Base-by-base conservation (phyloP, 2,888 invertebrate genomes). In the Diabrotica balteata region DNA sequence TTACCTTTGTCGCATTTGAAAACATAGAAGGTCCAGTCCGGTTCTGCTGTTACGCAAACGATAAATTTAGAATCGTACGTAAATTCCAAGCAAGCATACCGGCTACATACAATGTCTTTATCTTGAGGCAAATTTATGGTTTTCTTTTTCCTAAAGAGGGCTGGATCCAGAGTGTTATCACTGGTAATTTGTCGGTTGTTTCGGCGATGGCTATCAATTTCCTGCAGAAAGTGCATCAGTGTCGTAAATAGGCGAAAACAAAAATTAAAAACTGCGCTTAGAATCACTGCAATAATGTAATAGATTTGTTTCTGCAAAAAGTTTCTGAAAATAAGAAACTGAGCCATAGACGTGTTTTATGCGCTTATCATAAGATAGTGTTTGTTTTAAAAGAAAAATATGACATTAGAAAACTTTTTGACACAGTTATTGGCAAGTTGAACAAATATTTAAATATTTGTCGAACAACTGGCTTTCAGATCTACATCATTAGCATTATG, bases 1-100 rank as follows among this genome's bases (percentile, higher is more conserved):
- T 93, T 92, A 9, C 92, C 92, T 80, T 91, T 93, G 76, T 94
- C 93, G 90, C 93, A 89, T 80, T 91, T 91, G 86, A 94, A 93
- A 84, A 91, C 90, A 79, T 94, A 87, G 84, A 94, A 86, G 75
- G 88, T 90, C 90, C 92, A 92, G 81, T 95, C 95, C 0, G 96
- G 95, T 70, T 91, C 91, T 4, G 93, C 93, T 0, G 93, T 93
- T 45, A 97, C 89, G 0, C 92, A 89, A 1, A 92, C 89, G 9
- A 97, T 81, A 73, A 91, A 91, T 80, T 93, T 93, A 2, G 92
- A 93, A 81, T 97, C 96, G 69, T 86, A 90, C 0, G 94, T 92
- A 78, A 97, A 96, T 44, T 90, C 88, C 0, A 94, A 84, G 66
- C 90, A 89, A 9, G 90, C 89, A 77, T 90, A 90, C 64, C 84